Evolutionary conservation across 2,797 vertebrate species (phyloP).

Genomic region (Pangasius mekongensis): DNA sequence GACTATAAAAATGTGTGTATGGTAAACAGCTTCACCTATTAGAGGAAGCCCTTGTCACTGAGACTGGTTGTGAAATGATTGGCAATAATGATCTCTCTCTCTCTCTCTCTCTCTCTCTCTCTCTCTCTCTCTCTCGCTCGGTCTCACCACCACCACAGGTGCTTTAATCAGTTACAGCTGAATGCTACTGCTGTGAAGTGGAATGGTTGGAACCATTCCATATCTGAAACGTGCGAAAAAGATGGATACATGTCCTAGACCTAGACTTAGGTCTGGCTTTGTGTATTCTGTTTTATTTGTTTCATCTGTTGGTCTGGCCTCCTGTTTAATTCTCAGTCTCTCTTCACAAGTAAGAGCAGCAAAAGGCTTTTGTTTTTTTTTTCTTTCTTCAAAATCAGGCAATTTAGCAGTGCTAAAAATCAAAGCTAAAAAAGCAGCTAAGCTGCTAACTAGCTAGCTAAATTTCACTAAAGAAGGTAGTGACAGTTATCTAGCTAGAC

Average conservation of each 20-base stretch:
- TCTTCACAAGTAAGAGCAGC: neutral
- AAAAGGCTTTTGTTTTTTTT: neutral
- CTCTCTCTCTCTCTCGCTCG: no score
- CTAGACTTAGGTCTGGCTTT: no score
- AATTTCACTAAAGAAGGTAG: neutral
- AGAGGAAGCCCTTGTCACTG: neutral
- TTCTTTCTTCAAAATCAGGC: neutral
- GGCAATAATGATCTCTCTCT: no score
- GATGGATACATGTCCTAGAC: no score
- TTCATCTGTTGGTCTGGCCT: neutral
- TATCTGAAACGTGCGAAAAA: no score
- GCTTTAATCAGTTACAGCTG: no score
- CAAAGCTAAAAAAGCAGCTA: no score
- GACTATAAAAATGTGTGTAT: neutral
- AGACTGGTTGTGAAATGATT: neutral
- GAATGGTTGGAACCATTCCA: no score
- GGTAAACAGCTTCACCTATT: neutral
- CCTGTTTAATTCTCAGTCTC: neutral
- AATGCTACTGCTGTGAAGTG: neutral
- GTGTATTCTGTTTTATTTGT: neutral
- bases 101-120: no score
- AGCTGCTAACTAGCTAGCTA: neutral
- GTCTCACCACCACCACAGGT: no score
- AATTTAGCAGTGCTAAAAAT: neutral
- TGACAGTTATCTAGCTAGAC: neutral